Conservation (phyloP, 2,113 vertebrate species). For the Phoenicopterus ruber region DNA sequence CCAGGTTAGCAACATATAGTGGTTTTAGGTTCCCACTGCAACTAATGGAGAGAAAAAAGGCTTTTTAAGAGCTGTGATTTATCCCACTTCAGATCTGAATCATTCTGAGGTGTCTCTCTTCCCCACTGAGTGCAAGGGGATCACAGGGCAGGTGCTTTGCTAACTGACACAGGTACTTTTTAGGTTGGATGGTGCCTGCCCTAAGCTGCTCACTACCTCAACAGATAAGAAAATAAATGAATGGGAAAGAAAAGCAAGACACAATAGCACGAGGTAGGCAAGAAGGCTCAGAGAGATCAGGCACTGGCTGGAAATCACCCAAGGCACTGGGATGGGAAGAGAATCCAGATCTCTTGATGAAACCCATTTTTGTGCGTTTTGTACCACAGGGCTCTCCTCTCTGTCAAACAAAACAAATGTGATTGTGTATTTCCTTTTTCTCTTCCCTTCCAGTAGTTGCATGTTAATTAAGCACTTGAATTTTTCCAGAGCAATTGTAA, state of each 20-base stretch:
- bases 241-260: background rate
- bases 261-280: background rate
- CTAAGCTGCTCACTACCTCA: background rate
- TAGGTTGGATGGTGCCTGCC: background rate
- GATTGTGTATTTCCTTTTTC: background rate
- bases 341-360: background rate
- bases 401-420: background rate
- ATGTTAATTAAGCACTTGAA: background rate
- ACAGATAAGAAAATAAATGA: background rate
- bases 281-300: background rate
- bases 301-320: background rate
- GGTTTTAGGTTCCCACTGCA: background rate
- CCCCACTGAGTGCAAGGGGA: background rate
- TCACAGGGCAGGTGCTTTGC: background rate
- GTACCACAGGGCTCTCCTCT: background rate
- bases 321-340: background rate
- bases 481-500: slow-evolving; percentile 35
- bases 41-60: background rate
- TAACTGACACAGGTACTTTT: background rate
- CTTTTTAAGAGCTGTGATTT: background rate
- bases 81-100: background rate
- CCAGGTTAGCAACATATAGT: background rate
- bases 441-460: background rate
- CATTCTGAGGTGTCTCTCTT: background rate
- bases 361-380: background rate